phyloP scores from a whole-genome alignment of 2,888 invertebrate species.

The Oscheius myriophilus region DNA sequence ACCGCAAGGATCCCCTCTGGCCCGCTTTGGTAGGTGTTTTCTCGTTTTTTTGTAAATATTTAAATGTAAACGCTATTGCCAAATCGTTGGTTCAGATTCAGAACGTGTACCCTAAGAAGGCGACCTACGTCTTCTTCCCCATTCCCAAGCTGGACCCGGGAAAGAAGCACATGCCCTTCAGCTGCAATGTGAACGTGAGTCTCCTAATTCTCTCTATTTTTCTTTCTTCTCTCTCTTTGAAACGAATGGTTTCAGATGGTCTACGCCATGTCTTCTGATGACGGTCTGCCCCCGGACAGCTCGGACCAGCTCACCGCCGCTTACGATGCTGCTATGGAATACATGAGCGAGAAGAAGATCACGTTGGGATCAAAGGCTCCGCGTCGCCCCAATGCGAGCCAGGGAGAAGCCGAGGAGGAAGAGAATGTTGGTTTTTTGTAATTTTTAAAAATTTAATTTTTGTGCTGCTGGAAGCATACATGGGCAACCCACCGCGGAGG shows the following conservation, averaged over 20 bases:
- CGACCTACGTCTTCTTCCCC: slow-evolving; percentile 57
- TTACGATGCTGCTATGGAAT: slow-evolving; percentile 19
- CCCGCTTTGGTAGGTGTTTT: slow-evolving; percentile 50
- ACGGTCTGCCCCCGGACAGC: neutral
- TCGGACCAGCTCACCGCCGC: neutral
- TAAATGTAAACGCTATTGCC: neutral
- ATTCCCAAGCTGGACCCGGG: slow-evolving; percentile 13
- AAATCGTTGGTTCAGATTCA: slow-evolving; percentile 39
- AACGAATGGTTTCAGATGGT: too few relatives aligned
- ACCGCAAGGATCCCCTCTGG: slow-evolving; percentile 54
- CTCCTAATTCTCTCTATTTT: neutral
- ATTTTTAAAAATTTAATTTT: too few relatives aligned
- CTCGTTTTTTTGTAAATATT: too few relatives aligned
- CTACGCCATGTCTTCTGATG: slow-evolving; percentile 3
- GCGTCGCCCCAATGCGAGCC: neutral
- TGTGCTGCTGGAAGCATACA: too few relatives aligned
- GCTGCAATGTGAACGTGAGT: slow-evolving; percentile 1
- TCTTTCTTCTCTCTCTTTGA: neutral
- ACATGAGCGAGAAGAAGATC: neutral
- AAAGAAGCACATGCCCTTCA: neutral
- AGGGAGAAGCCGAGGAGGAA: neutral
- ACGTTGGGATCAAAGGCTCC: neutral
- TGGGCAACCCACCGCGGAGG: too few relatives aligned
- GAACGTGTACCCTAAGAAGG: slow-evolving; percentile 56
- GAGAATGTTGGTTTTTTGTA: neutral